Conservation (phyloP, 2,888 invertebrate genomes). For the Listrodromus nycthemerus region DNA sequence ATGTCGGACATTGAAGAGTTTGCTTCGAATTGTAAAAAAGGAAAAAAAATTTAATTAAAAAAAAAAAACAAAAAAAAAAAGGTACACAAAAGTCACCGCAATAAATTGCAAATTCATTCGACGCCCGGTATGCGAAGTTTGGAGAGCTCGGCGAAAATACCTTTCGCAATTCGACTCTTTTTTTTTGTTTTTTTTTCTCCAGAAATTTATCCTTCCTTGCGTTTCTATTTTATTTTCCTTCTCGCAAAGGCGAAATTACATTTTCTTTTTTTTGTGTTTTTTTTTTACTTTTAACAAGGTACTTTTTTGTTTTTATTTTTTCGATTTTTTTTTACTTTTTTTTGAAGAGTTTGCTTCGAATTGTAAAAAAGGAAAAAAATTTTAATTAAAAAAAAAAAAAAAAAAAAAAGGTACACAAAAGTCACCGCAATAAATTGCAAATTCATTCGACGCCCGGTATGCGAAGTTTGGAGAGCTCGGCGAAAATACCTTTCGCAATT, state of each 20-base stretch:
- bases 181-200: too few species aligned
- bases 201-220: too few species aligned
- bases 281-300: too few species aligned
- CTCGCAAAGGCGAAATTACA: too few species aligned
- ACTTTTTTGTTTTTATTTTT: too few species aligned
- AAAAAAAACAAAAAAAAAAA: too few species aligned
- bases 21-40: background rate
- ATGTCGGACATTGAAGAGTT: background rate
- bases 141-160: background rate
- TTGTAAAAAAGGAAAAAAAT: background rate
- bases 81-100: background rate
- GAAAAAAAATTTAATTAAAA: background rate
- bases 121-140: background rate
- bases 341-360: conserved; percentile 10
- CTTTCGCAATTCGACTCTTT: too few species aligned
- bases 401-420: too few species aligned
- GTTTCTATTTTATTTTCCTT: too few species aligned
- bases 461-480: background rate
- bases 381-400: background rate
- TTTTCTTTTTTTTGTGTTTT: too few species aligned
- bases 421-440: background rate
- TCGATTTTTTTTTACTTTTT: too few species aligned
- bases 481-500: background rate
- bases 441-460: background rate
- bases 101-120: background rate